Evolutionary conservation across 2,113 vertebrate genomes (phyloP).

Genomic region (Eudyptes chrysolophus): DNA sequence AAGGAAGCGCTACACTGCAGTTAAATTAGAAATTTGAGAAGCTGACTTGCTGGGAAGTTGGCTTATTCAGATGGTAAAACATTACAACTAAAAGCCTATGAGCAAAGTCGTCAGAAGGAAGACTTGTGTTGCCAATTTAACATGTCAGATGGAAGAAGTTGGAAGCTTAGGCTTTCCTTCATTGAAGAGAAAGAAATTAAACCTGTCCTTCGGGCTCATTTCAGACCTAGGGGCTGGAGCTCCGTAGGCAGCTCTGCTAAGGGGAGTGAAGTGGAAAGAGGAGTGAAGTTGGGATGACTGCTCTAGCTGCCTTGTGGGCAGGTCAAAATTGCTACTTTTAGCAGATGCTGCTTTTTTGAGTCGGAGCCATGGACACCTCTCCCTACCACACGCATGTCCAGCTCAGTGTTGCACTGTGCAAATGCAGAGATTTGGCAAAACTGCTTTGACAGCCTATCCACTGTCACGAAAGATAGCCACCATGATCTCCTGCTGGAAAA

Average conservation of each 20-base stretch:
- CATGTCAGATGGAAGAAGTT: not conserved
- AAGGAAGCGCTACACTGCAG: not conserved
- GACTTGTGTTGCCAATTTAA: not conserved
- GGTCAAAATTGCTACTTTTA: not conserved
- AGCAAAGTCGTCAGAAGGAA: not conserved
- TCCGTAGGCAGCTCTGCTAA: not conserved
- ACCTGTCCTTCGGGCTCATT: not conserved
- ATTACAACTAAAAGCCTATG: not conserved
- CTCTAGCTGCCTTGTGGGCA: not conserved
- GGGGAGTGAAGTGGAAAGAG: not conserved
- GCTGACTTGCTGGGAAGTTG: not conserved
- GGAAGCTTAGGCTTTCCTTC: not conserved
- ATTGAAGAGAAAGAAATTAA: not conserved
- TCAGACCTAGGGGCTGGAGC: not conserved
- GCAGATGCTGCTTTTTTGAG: not conserved
- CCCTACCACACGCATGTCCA: not conserved
- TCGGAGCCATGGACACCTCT: not conserved
- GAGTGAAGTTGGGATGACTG: not conserved
- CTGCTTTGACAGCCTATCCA: not conserved
- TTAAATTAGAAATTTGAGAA: slow-evolving; percentile 15
- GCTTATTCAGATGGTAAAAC: not conserved
- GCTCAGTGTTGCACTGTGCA: not conserved
- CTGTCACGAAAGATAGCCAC: not conserved
- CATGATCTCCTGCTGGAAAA: not conserved
- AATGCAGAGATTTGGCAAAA: not conserved